Conservation (phyloP, 2,888 invertebrate species). For the Ectobius pallidus region DNA sequence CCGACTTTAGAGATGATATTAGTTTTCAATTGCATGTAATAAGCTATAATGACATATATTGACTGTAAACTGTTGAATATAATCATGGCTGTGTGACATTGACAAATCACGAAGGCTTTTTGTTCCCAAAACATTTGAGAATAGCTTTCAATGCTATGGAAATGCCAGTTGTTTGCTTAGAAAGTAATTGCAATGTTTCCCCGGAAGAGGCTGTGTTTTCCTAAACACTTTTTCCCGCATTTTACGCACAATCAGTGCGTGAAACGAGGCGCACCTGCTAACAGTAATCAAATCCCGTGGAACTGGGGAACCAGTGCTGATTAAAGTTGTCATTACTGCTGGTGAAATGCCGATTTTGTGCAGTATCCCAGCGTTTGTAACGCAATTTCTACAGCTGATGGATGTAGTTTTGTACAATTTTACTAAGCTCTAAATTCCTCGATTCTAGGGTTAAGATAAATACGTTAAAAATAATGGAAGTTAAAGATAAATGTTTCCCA, state of each 20-base stretch:
- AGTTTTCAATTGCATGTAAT: neutral
- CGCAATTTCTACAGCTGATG: too few relatives aligned
- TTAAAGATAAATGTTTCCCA: too few relatives aligned
- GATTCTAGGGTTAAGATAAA: too few relatives aligned
- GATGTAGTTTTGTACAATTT: too few relatives aligned
- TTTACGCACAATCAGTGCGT: neutral
- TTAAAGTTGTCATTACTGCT: too few relatives aligned
- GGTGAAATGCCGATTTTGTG: too few relatives aligned
- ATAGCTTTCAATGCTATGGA: neutral
- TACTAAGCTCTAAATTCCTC: too few relatives aligned
- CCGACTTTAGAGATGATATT: too few relatives aligned
- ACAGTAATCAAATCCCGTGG: too few relatives aligned
- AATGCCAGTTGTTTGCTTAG: neutral
- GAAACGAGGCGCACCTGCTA: neutral
- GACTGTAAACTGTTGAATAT: neutral
- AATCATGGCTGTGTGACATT: neutral
- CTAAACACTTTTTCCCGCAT: neutral
- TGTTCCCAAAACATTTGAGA: neutral
- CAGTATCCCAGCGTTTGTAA: too few relatives aligned
- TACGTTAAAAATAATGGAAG: too few relatives aligned
- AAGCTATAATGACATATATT: neutral
- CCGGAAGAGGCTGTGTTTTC: neutral
- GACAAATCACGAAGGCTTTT: neutral
- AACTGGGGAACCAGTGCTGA: too few relatives aligned
- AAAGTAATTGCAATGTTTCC: neutral